Evolutionary conservation across 2,888 invertebrate genomes (phyloP), one percentile per base, ranked within the genome.

Genomic region (Polyploca ridens): DNA sequence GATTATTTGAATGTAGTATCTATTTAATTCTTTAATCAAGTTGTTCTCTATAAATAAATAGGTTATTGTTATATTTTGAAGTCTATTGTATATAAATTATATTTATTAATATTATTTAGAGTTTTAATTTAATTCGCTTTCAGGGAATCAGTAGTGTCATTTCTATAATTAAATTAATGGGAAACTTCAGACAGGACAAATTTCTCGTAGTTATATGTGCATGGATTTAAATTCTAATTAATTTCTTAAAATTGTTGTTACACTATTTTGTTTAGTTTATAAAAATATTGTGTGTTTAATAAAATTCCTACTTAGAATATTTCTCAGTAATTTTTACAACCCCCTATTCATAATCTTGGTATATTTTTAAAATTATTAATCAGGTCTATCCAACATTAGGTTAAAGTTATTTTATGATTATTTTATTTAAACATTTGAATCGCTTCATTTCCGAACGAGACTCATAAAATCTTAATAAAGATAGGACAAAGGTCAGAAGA

Each of bases 31-130:
- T 7, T 19, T 14, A 49, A 16, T 49, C 14, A 7, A 49, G 49
- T 19, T 54, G 54, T 54, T 54, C 54, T 14, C 19, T 54, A 19
- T 19, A n/a, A n/a, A 54, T 54, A 54, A 54, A n/a, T n/a, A n/a
- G n/a, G 54, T 19, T 54, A 54, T 54, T 54, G 54, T 54, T 54
- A 54, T 54, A 54, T 54, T 16, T 54, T 54, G 19, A 54, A 54
- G 54, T 54, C 54, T 54, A 54, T 54, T 54, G 54, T 54, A 54
- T 3, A 54, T 54, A 54, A 54, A 54, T 54, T 54, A 54, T 54
- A 10, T 54, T 54, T 54, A 54, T 54, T 49, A 49, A 49, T 49
- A n/a, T 49, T 19, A 54, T 54, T 54, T 54, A 54, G 16, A 54
- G 19, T 54, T 54, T 54, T 54, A 54, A 19, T 10, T 54, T 3